Evolutionary conservation across 2,113 vertebrate genomes (phyloP).

Genomic region (Bombycilla garrulus): DNA sequence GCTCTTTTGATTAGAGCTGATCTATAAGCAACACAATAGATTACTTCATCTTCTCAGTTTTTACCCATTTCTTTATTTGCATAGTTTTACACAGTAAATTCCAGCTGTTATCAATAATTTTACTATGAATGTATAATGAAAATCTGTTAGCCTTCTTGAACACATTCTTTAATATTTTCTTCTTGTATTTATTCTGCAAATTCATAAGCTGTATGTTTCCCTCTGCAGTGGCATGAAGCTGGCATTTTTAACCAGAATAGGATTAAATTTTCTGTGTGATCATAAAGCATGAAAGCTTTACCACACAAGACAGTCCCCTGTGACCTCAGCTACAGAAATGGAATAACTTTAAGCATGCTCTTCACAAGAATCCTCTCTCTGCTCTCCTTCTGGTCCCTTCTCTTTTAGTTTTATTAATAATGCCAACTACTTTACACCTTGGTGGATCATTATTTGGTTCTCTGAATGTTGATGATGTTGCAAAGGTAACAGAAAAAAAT

Average conservation of each 20-base stretch:
- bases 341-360: constrained; percentile 45
- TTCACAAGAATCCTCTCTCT: constrained; percentile 30
- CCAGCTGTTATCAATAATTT: constrained; percentile 48
- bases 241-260: constrained; percentile 67
- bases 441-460: constrained; percentile 2
- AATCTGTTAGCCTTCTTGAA: neutral
- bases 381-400: neutral
- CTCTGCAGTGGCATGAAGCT: constrained; percentile 38
- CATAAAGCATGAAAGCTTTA: constrained; percentile 67
- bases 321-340: constrained; percentile 57
- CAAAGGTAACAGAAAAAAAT: neutral
- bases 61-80: constrained; percentile 22
- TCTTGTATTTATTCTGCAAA: constrained; percentile 37
- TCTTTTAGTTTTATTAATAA: neutral
- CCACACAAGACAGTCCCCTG: constrained; percentile 52
- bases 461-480: neutral
- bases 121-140: constrained; percentile 15
- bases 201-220: constrained; percentile 34
- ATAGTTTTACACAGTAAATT: neutral
- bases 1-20: neutral
- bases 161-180: constrained; percentile 32
- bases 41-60: constrained; percentile 12
- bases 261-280: constrained; percentile 74
- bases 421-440: neutral
- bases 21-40: constrained; percentile 21